These are phyloP conservation scores for Sebastiscus tertius DNA, from an alignment of 2,797 vertebrate genomes.

Conservation along the genomic window DNA sequence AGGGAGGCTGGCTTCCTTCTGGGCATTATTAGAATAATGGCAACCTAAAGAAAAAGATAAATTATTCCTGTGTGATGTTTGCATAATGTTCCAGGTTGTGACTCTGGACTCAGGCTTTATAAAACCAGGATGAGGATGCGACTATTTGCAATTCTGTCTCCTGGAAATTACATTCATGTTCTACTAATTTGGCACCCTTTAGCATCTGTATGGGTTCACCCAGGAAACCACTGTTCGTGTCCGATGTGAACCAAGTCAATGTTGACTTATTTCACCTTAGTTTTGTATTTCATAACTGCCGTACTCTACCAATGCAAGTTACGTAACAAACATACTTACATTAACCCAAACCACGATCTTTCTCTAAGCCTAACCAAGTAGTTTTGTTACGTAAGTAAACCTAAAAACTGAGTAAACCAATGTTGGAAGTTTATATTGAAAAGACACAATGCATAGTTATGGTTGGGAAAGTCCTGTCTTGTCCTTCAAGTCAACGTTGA, in stretches of 20 bases:
- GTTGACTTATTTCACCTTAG: too few species aligned
- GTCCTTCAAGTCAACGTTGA: background rate
- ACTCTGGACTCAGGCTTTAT: background rate
- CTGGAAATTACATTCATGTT: background rate
- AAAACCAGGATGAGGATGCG: background rate
- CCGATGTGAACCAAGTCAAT: too few species aligned
- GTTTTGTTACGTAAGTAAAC: background rate
- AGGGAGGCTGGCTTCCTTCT: constrained; percentile 4
- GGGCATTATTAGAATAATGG: constrained; percentile 3
- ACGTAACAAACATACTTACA: too few species aligned
- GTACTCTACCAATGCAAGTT: too few species aligned
- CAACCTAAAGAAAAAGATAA: background rate
- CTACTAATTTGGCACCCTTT: background rate
- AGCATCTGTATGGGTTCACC: background rate
- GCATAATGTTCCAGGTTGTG: background rate
- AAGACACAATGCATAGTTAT: background rate
- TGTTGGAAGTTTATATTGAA: background rate
- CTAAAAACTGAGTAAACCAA: background rate
- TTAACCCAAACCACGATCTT: background rate
- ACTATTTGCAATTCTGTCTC: background rate
- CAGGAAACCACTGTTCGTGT: too few species aligned
- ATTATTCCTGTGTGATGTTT: constrained; percentile 8
- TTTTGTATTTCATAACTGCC: too few species aligned
- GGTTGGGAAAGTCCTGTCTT: background rate
- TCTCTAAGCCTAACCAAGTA: background rate